phyloP scores from a whole-genome alignment of 2,888 invertebrate species.

The Octonoba sinensis region DNA sequence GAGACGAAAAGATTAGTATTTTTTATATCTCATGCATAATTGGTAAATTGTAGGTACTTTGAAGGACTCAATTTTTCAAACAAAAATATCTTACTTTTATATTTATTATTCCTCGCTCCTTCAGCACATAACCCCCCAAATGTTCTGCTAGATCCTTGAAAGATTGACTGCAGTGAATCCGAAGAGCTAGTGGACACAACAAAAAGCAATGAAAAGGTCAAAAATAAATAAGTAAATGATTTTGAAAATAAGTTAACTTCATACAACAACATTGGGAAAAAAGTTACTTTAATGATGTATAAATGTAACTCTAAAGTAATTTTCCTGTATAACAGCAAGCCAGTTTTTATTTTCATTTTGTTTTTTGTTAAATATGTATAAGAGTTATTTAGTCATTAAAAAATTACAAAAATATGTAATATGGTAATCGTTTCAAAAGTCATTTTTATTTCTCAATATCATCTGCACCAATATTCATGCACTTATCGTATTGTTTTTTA shows the following conservation, averaged over 20 bases:
- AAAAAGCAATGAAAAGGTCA: background rate
- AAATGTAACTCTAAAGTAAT: background rate
- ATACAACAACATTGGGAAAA: background rate
- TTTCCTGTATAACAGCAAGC: no score
- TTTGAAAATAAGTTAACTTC: background rate
- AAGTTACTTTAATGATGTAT: background rate
- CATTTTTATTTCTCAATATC: background rate
- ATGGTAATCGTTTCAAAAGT: background rate
- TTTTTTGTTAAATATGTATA: no score
- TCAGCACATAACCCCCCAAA: slow-evolving; percentile 71
- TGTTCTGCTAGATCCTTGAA: slow-evolving; percentile 70
- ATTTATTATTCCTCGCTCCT: slow-evolving; percentile 71
- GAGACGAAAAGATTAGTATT: no score
- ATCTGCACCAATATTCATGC: background rate
- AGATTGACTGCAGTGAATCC: slow-evolving; percentile 71
- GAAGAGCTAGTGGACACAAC: slow-evolving; percentile 65
- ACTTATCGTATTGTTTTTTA: no score
- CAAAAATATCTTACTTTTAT: slow-evolving; percentile 68
- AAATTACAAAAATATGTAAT: no score
- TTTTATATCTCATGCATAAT: no score
- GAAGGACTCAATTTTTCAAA: background rate
- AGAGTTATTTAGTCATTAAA: no score
- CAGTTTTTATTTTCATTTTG: no score
- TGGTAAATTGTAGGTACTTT: background rate
- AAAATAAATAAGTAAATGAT: no score